A percentile compares a stretch with the other conserved stretches of the same genome.
Evolutionary conservation across 2,113 vertebrate genomes (phyloP).

Genomic region (Coptodon bakossiorum): DNA sequence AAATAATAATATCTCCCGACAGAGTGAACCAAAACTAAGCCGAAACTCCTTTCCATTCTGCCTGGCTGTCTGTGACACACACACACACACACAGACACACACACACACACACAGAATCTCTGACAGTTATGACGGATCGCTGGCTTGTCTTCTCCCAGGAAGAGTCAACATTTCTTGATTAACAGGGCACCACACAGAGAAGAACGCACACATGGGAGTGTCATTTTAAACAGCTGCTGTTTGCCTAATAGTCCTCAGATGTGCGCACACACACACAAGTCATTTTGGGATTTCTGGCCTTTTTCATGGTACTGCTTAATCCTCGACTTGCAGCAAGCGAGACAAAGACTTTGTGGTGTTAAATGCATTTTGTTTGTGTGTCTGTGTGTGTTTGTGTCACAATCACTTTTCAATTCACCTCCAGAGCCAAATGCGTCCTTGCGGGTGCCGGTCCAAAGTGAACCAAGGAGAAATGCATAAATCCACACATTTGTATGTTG

Average conservation of each 20-base stretch:
- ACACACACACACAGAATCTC: not conserved
- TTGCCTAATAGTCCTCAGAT: constrained; percentile 2
- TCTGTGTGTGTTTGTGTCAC: not conserved
- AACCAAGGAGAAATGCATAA: constrained; percentile 49
- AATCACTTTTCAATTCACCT: constrained; percentile 20
- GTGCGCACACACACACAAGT: not conserved
- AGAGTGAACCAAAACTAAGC: not conserved
- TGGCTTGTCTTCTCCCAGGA: constrained; percentile 17
- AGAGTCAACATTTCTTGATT: constrained; percentile 47
- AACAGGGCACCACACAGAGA: constrained; percentile 6
- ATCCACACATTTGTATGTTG: constrained; percentile 29
- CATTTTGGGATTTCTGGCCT: not conserved
- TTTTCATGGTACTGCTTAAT: not conserved
- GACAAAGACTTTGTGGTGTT: not conserved
- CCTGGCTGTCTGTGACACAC: not conserved
- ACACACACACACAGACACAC: not conserved
- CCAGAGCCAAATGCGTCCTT: constrained; percentile 12
- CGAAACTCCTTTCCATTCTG: not conserved
- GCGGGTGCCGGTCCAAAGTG: not conserved
- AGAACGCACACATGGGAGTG: not conserved
- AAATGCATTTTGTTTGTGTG: not conserved
- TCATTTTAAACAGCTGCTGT: constrained; percentile 37
- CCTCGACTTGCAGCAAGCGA: not conserved
- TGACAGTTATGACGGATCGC: constrained; percentile 9
- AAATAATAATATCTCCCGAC: not conserved